phyloP scores from a whole-genome alignment of 2,113 vertebrate genomes.

The Marmota monax region DNA sequence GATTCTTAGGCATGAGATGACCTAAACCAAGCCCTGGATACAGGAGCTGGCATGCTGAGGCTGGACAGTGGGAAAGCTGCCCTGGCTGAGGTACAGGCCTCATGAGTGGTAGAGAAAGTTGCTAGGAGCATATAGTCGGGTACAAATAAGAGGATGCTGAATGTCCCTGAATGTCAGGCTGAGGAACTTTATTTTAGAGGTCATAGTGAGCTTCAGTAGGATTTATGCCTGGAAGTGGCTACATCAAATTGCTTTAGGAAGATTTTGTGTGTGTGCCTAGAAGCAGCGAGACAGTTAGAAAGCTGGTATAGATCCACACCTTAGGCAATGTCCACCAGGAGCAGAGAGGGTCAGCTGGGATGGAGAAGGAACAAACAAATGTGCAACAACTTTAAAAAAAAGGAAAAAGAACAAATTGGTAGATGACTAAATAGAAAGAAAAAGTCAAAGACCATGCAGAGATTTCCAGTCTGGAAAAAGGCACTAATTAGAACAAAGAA shows the following conservation, averaged over 20 bases:
- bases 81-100: neutral
- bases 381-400: neutral
- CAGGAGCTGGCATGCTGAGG: neutral
- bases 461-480: neutral
- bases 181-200: neutral
- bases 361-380: neutral
- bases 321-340: neutral
- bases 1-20: accelerated
- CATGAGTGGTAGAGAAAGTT: neutral
- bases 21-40: neutral
- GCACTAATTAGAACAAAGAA: neutral
- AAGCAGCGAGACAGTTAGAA: neutral
- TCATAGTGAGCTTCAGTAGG: neutral
- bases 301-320: neutral
- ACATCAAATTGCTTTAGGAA: neutral
- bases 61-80: neutral
- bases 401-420: neutral
- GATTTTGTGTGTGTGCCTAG: neutral
- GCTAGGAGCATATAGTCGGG: neutral
- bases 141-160: neutral
- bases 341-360: neutral
- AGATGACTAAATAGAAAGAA: neutral
- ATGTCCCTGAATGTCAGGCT: neutral
- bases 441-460: neutral
- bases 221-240: neutral